Evolutionary conservation across 2,888 invertebrate species (phyloP).

Genomic region (Drosophila picticornis): DNA sequence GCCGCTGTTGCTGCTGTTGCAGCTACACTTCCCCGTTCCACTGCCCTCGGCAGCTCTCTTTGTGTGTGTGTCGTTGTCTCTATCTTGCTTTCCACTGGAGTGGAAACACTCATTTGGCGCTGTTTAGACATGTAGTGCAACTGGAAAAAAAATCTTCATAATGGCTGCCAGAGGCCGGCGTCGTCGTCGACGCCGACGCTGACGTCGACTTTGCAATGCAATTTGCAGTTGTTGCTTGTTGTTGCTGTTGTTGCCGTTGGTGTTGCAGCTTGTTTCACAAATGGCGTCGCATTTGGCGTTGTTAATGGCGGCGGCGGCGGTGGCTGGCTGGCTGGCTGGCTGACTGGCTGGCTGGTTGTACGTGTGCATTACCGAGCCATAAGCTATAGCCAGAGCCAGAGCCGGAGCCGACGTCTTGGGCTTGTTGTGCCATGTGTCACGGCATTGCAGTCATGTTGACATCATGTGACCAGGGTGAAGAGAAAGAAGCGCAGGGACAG

Average conservation of each 20-base stretch:
- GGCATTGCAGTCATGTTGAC: conserved; percentile 80
- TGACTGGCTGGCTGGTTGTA: conserved; percentile 29
- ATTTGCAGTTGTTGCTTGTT: conserved; percentile 69
- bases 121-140: conserved; percentile 78
- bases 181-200: conserved; percentile 27
- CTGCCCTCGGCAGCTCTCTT: neutral
- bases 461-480: conserved; percentile 63
- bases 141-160: conserved; percentile 76
- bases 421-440: conserved; percentile 82
- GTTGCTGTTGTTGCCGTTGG: conserved; percentile 43
- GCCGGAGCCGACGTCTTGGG: conserved; percentile 68
- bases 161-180: conserved; percentile 73
- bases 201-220: conserved; percentile 61
- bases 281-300: conserved; percentile 81
- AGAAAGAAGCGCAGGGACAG: conserved; percentile 4
- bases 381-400: conserved; percentile 10
- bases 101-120: conserved; percentile 77
- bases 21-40: conserved; percentile 1
- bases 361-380: conserved; percentile 64
- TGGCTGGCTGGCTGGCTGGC: neutral
- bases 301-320: conserved; percentile 71
- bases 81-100: conserved; percentile 35
- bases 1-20: neutral
- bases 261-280: conserved; percentile 75
- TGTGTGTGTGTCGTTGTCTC: conserved; percentile 9